Evolutionary conservation across 1,140 invertebrate genomes (phyloP).

Genomic region (Propsilocerus akamusi): DNA sequence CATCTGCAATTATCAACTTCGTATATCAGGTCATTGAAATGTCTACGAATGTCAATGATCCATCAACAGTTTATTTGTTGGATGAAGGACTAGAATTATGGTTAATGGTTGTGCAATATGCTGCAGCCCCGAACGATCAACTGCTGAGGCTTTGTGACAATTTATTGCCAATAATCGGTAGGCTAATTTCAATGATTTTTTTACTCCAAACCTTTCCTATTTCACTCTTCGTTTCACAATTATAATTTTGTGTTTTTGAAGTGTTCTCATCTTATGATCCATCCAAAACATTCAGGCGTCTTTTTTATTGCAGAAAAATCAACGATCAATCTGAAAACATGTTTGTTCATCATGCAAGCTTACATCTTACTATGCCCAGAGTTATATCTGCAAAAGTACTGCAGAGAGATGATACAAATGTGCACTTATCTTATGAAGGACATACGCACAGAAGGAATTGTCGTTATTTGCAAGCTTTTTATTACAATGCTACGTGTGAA

Average conservation of each 20-base stretch:
- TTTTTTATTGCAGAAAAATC: slow-evolving; percentile 42
- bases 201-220: slow-evolving; percentile 2
- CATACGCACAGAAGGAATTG: slow-evolving; percentile 57
- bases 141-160: slow-evolving; percentile 58
- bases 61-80: slow-evolving; percentile 69
- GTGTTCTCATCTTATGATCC: background rate
- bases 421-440: slow-evolving; percentile 55
- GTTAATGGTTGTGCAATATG: slow-evolving; percentile 64
- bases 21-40: slow-evolving; percentile 57
- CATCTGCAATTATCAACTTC: slow-evolving; percentile 40
- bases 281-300: background rate
- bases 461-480: slow-evolving; percentile 50
- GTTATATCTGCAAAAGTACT: slow-evolving; percentile 55
- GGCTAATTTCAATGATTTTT: slow-evolving; percentile 10
- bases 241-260: background rate
- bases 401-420: slow-evolving; percentile 40
- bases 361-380: slow-evolving; percentile 68
- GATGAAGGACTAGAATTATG: slow-evolving; percentile 87
- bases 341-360: slow-evolving; percentile 61
- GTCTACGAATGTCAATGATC: slow-evolving; percentile 60
- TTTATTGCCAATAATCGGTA: slow-evolving; percentile 58
- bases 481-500: slow-evolving; percentile 47
- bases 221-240: background rate
- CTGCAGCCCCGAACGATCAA: slow-evolving; percentile 34
- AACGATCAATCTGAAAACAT: slow-evolving; percentile 57